Evolutionary conservation across 2,113 vertebrate genomes (phyloP).

Genomic region (Sturnus vulgaris): DNA sequence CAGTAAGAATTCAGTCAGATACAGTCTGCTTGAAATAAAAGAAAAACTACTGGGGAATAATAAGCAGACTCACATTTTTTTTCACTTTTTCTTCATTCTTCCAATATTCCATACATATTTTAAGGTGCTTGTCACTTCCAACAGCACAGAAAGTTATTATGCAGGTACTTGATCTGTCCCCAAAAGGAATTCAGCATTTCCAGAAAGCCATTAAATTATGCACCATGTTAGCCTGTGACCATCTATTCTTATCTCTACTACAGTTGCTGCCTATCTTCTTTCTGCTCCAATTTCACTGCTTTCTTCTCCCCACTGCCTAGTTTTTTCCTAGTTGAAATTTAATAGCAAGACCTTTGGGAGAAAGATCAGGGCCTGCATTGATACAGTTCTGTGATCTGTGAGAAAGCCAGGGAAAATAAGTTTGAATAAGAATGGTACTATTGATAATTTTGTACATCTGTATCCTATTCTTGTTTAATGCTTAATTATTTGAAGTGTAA

Average conservation of each 20-base stretch:
- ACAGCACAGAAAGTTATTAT: slow-evolving; percentile 38
- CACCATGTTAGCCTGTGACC: slow-evolving; percentile 32
- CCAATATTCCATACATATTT: slow-evolving; percentile 51
- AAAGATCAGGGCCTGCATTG: neutral
- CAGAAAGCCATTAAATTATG: slow-evolving; percentile 42
- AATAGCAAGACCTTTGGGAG: neutral
- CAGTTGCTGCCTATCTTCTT: neutral
- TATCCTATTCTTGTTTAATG: neutral
- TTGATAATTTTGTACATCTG: neutral
- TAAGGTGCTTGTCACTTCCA: slow-evolving; percentile 21
- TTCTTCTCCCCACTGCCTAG: neutral
- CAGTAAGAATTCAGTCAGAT: slow-evolving; percentile 31
- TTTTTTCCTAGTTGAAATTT: slow-evolving; percentile 29
- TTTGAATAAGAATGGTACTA: neutral
- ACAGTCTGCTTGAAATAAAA: slow-evolving; percentile 20
- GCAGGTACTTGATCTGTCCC: neutral
- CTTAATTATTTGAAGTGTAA: neutral
- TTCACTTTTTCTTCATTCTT: neutral
- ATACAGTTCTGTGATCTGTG: neutral
- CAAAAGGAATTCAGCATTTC: slow-evolving; percentile 31
- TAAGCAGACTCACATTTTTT: neutral
- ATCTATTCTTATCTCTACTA: slow-evolving; percentile 27
- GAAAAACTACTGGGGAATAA: neutral
- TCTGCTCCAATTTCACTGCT: neutral
- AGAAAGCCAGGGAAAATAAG: neutral